Evolutionary conservation across 2,888 invertebrate genomes (phyloP), one percentile per base, ranked within the genome.

Genomic region (Sphinx pinastri): DNA sequence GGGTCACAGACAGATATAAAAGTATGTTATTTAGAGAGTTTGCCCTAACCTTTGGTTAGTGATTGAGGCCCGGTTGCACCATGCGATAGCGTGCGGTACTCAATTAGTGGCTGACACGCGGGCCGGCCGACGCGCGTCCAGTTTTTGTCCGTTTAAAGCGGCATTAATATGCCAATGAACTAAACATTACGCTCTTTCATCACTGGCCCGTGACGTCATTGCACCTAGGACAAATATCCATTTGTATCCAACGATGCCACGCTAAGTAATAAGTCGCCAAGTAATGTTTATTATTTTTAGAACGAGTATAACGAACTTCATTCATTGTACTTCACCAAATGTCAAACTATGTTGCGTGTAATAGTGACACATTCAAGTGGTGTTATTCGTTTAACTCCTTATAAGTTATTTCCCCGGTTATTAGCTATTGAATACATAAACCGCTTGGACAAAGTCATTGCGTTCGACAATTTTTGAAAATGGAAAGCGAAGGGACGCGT

Each of bases 21-120:
- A 77, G 79, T 77, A 72, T 77, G 78, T 69, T 83, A 80, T 80
- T 82, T 83, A 76, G 81, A 82, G 84, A 83, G 84, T 88, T 88
- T 84, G 85, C 87, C 83, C 81, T 86, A 87, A 88, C 87, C 83
- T 89, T 87, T 83, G 79, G 45, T 79, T 81, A 84, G 52, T 68
- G 59, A 69, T 69, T 69, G 69, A 69, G 81, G 82, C 80, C 83
- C 80, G 81, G 82, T 83, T 84, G 84, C 83, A 81, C 82, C 85
- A 84, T 82, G 82, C 86, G 80, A 89, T 92, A 85, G 92, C 93
- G 93, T 93, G 93, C 87, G 86, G 84, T 81, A 81, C 85, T 89
- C 93, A 92, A 93, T 93, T 93, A 93, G 88, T 79, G 80, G 77
- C 85, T 86, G 90, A 90, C 90, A 89, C 89, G 90, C 85, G 81